Base-by-base conservation (phyloP, 2,888 invertebrate genomes). In the Platycheirus albimanus region DNA sequence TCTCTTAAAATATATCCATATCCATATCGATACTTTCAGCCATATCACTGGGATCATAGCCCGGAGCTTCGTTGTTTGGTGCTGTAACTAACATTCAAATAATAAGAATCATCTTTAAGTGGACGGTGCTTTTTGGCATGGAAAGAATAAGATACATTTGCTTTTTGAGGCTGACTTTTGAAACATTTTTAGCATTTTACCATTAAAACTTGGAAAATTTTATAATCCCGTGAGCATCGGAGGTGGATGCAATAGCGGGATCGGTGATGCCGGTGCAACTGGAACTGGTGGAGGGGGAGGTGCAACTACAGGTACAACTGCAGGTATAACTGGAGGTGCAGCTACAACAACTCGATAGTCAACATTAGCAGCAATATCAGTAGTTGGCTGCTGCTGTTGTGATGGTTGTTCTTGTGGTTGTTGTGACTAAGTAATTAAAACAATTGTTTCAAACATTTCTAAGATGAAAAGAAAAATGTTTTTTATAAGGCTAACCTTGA, bases 11-110 rank as follows among this genome's bases (percentile, higher is more conserved):
- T 88, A 72, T 91, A 90, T 49, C 90, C 88, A 97, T 92, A 85
- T 96, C 96, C 96, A 96, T 96, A 85, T 97, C 96, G 76, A 96
- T 94, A 88, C 94, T 95, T 88, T 95, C 95, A 3, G 95, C 94
- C 88, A 95, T 96, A 87, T 96, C 96, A 10, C 93, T 89, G 0
- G 93, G 92, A 52, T 90, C 90, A 86, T 90, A 90, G 20, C 84
- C 83, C 1, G 86, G 85, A 74, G 90, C 90, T n/a, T 90, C 87
- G 30, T 86, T 88, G 61, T 88, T 89, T 8, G 87, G 86, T 66
- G 87, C 89, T 33, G 88, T 87, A 51, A 88, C 87, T 28, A 88
- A 88, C 3, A 7, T 20, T 33, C 0, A 11, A n/a, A 47, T n/a
- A 45, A 52, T 49, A 11, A 30, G 51, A 5, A 24, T 2, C 28